A percentile compares a stretch with the other conserved stretches of the same genome.
These are phyloP conservation scores for Coregonus sp. DNA, from an alignment of 2,797 vertebrate genomes.

Conservation along the genomic window DNA sequence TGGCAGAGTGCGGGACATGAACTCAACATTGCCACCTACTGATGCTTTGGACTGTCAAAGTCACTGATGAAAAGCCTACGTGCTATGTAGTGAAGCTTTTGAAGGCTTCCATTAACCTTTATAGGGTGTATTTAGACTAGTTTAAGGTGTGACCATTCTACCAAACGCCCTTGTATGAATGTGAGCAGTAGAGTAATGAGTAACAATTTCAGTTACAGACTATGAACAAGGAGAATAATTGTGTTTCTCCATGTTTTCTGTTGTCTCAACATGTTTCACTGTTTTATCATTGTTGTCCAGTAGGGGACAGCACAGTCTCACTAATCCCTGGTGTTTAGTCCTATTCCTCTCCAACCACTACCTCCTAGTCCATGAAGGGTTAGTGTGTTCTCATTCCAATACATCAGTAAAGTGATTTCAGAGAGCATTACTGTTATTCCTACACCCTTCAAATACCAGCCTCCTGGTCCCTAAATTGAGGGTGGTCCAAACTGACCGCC, in stretches of 20 bases:
- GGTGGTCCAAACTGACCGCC: too few relatives aligned
- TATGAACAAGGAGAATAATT: too few relatives aligned
- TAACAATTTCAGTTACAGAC: too few relatives aligned
- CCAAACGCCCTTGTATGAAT: too few relatives aligned
- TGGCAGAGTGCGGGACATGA: neutral
- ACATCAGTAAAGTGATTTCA: neutral
- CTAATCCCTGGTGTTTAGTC: neutral
- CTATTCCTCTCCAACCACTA: neutral
- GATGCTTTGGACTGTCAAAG: neutral
- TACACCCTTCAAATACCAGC: too few relatives aligned
- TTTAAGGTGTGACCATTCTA: too few relatives aligned
- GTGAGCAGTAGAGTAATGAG: too few relatives aligned
- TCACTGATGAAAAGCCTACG: neutral
- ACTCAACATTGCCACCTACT: neutral
- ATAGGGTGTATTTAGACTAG: too few relatives aligned
- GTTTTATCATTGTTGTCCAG: constrained; percentile 12
- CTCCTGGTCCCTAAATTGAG: too few relatives aligned
- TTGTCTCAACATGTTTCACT: neutral
- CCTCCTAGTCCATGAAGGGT: neutral
- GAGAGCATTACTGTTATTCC: neutral
- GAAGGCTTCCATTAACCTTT: too few relatives aligned
- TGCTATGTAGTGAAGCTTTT: neutral
- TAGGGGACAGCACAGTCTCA: constrained; percentile 50
- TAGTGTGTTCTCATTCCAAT: neutral
- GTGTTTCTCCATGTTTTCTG: neutral